Evolutionary conservation across 2,888 invertebrate species (phyloP).

Genomic region (Pinctada fucata): DNA sequence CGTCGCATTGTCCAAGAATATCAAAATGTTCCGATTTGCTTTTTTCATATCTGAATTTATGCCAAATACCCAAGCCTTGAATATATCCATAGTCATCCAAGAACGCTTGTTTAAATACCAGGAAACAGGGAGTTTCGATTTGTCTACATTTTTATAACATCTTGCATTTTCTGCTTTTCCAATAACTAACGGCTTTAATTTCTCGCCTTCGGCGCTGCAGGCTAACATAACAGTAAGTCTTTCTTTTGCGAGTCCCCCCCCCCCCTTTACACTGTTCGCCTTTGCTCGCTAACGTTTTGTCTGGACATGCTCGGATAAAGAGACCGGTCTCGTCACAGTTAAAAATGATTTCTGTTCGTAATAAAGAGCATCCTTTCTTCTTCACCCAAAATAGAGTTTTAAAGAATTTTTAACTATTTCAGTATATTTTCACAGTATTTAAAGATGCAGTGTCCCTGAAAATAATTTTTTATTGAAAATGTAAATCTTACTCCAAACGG

Average conservation of each 20-base stretch:
- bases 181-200: slow-evolving; percentile 49
- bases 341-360: neutral
- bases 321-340: slow-evolving; percentile 19
- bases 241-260: slow-evolving; percentile 43
- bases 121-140: slow-evolving; percentile 24
- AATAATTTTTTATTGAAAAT: too few species aligned
- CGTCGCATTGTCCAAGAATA: slow-evolving; percentile 37
- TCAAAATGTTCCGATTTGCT: slow-evolving; percentile 26
- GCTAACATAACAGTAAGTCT: slow-evolving; percentile 47
- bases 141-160: slow-evolving; percentile 43
- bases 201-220: slow-evolving; percentile 48
- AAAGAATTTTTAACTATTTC: too few species aligned
- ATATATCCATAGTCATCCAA: slow-evolving; percentile 48
- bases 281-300: slow-evolving; percentile 40
- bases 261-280: slow-evolving; percentile 35
- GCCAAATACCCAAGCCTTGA: slow-evolving; percentile 34
- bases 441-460: too few species aligned
- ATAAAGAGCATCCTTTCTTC: too few species aligned
- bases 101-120: slow-evolving; percentile 39
- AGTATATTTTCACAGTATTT: too few species aligned
- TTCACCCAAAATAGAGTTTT: too few species aligned
- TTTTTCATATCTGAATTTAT: slow-evolving; percentile 28
- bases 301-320: slow-evolving; percentile 26
- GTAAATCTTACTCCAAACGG: too few species aligned
- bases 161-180: slow-evolving; percentile 42